These are phyloP conservation scores for Phymastichus coffea DNA, from an alignment of 1,140 invertebrate genomes.

Conservation along the genomic window DNA sequence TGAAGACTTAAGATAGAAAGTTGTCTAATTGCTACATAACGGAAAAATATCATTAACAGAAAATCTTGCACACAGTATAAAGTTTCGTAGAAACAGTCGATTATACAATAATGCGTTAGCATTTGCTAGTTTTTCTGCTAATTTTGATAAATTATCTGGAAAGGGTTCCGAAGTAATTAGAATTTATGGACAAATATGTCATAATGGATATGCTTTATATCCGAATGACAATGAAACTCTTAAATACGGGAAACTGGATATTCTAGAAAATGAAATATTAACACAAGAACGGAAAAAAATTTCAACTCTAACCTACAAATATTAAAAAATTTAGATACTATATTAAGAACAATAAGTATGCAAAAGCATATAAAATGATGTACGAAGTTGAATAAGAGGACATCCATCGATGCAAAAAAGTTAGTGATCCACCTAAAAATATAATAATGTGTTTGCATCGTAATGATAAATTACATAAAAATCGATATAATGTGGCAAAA, in stretches of 20 bases:
- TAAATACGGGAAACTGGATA: background rate
- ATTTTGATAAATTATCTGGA: background rate
- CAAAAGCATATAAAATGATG: slow-evolving; percentile 3
- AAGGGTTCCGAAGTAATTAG: background rate
- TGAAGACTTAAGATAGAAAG: too few relatives aligned
- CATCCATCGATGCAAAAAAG: background rate
- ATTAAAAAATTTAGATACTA: slow-evolving; percentile 8
- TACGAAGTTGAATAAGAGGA: background rate
- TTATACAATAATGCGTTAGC: slow-evolving; percentile 4
- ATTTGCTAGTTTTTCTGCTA: background rate
- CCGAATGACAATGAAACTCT: background rate
- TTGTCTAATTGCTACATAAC: too few relatives aligned
- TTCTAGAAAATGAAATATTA: background rate
- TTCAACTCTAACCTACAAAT: background rate
- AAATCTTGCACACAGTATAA: too few relatives aligned
- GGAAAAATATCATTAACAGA: too few relatives aligned
- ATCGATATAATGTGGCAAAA: background rate
- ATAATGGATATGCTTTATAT: background rate
- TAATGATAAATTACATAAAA: background rate
- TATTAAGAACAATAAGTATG: slow-evolving; percentile 10
- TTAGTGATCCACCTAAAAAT: background rate
- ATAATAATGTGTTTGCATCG: background rate
- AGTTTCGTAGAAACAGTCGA: too few relatives aligned
- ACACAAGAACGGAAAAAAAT: background rate
- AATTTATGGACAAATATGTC: background rate